These are phyloP conservation scores for Carassius auratus DNA, from an alignment of 2,113 vertebrate genomes.

Conservation along the genomic window DNA sequence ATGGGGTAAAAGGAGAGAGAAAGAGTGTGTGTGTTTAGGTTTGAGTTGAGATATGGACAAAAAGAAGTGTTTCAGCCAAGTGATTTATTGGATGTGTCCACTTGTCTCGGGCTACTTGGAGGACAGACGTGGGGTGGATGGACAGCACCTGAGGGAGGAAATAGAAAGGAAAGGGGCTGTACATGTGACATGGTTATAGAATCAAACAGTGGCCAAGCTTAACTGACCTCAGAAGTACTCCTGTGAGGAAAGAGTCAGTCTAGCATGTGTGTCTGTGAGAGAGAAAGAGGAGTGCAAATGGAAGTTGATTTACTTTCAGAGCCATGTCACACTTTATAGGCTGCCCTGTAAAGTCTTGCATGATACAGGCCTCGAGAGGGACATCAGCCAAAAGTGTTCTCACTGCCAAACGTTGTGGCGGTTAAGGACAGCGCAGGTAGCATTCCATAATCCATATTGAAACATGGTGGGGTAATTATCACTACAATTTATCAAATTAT, in stretches of 20 bases:
- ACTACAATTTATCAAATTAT: background rate
- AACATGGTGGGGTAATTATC: conserved; percentile 20
- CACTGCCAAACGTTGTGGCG: conserved; percentile 62
- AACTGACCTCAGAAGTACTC: conserved; percentile 70
- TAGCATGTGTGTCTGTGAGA: background rate
- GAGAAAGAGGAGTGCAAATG: background rate
- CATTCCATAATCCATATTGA: background rate
- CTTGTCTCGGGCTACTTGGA: conserved; percentile 61
- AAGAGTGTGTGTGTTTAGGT: background rate
- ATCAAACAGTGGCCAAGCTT: conserved; percentile 11
- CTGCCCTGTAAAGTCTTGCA: conserved; percentile 67
- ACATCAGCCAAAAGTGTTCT: conserved; percentile 62
- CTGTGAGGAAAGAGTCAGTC: conserved; percentile 67
- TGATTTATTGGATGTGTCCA: conserved; percentile 79
- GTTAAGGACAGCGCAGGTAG: no score
- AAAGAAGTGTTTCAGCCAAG: conserved; percentile 49
- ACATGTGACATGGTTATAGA: background rate
- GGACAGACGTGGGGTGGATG: conserved; percentile 62
- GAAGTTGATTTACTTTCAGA: conserved; percentile 73
- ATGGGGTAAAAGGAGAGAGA: background rate
- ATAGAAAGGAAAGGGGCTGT: conserved; percentile 58
- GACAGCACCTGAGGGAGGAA: conserved; percentile 61
- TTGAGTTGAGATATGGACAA: conserved; percentile 2
- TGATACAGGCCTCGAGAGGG: conserved; percentile 74
- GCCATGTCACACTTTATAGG: conserved; percentile 71